Evolutionary conservation across 2,888 invertebrate genomes (phyloP), one percentile per base, ranked within the genome.

Genomic region (Craniophora ligustri): DNA sequence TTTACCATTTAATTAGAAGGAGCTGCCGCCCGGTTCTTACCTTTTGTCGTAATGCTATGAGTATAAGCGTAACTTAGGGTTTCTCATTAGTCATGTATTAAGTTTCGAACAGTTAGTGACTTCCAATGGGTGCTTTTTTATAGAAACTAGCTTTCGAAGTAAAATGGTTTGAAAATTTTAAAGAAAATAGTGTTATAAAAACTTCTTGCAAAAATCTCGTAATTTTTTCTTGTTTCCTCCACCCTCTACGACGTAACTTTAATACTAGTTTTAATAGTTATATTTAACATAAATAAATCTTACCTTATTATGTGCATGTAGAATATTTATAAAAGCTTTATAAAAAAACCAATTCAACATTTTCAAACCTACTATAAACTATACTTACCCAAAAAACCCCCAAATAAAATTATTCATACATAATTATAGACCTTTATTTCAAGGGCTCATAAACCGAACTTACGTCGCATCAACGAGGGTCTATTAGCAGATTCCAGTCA

Each of bases 1-100:
- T 92, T 93, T 92, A 92, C 92, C 92, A 92, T 92, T 92, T 93
- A 93, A 93, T 93, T 93, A 93, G 91, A 87, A 89, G 81, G 86
- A 83, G 85, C 85, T 82, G 78, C 79, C 81, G 61, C 78, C 81
- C 78, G 57, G 84, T 85, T 86, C 83, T 81, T 82, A 87, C 88
- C 90, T 88, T 85, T 88, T 88, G 86, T 86, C 84, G 86, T 89
- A 86, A 88, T 83, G 80, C 84, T 80, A 78, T 83, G 85, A 84
- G 85, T 85, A 85, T 85, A 84, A 86, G 84, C 82, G 73, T 82
- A 84, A 88, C 85, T 88, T 88, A 87, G 84, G 86, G 83, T 81
- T 84, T 85, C 88, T 87, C 84, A 87, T 89, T 87, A 89, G 87
- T 81, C 78, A 77, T 78, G 76, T 82, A 83, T 80, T 79, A 81